A percentile compares a stretch with the other conserved stretches of the same genome.
Conservation (phyloP, 2,113 vertebrate species). For the Acinonyx jubatus region DNA sequence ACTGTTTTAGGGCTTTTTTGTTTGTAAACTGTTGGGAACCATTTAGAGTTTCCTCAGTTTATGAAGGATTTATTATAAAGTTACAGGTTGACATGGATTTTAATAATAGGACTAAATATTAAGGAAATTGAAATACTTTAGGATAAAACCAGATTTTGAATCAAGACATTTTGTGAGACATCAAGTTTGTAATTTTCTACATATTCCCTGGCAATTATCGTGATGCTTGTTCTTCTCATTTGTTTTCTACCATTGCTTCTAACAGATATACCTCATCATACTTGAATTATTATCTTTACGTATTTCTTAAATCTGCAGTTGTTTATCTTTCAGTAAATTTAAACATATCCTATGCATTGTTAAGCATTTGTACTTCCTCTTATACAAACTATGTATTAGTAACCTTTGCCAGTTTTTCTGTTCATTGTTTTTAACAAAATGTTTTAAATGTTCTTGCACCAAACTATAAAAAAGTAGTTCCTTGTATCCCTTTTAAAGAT, state of each 20-base stretch:
- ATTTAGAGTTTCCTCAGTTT: background rate
- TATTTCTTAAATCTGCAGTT: background rate
- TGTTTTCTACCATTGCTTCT: background rate
- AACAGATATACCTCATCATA: background rate
- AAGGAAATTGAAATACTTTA: background rate
- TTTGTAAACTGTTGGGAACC: background rate
- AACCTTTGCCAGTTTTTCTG: background rate
- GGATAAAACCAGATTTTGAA: background rate
- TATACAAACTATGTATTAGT: background rate
- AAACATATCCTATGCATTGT: background rate
- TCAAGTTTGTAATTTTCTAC: background rate
- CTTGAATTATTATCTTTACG: background rate
- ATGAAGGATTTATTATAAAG: background rate
- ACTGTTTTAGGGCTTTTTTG: background rate
- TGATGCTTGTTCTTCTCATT: background rate
- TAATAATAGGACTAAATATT: background rate
- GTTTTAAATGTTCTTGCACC: background rate
- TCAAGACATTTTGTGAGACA: background rate
- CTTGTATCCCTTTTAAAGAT: background rate
- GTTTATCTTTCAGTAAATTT: background rate
- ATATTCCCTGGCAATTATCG: background rate
- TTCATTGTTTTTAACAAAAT: background rate
- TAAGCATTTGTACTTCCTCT: background rate
- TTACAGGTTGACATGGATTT: background rate
- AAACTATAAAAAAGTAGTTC: background rate